phyloP scores from a whole-genome alignment of 2,113 vertebrate species.

The Gadus macrocephalus region DNA sequence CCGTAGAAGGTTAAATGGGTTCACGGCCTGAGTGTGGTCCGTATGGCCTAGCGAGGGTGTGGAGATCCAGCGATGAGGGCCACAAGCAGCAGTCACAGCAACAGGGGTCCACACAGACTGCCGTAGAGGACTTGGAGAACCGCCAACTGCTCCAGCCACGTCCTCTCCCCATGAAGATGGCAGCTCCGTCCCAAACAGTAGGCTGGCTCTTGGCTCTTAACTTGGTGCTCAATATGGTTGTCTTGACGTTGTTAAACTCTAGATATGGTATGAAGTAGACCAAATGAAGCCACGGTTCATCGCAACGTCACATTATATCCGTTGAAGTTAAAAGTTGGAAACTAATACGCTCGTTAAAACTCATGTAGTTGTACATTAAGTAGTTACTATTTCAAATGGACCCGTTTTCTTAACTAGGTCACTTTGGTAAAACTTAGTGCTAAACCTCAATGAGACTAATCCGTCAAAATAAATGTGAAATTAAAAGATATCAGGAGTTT shows the following conservation, averaged over 20 bases:
- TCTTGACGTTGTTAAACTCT: background rate
- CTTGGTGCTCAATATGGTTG: background rate
- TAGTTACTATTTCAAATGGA: too few species aligned
- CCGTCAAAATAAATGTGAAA: too few species aligned
- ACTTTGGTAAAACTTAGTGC: too few species aligned
- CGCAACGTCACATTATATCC: background rate
- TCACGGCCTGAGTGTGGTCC: slow-evolving; percentile 71
- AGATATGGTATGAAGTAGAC: too few species aligned
- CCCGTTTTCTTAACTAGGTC: too few species aligned
- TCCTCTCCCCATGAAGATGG: slow-evolving; percentile 64
- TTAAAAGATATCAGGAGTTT: too few species aligned
- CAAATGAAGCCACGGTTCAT: background rate
- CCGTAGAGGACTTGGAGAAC: slow-evolving; percentile 75
- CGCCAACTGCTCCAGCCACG: slow-evolving; percentile 67
- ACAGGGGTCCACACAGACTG: slow-evolving; percentile 54
- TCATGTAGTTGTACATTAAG: too few species aligned
- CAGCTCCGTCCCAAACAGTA: slow-evolving; percentile 61
- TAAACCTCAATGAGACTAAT: too few species aligned
- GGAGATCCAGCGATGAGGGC: slow-evolving; percentile 74
- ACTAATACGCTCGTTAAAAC: too few species aligned
- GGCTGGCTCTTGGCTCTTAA: slow-evolving; percentile 6
- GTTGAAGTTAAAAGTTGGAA: too few species aligned
- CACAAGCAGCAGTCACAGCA: slow-evolving; percentile 59
- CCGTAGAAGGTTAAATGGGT: slow-evolving; percentile 72
- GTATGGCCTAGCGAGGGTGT: slow-evolving; percentile 76